These are phyloP conservation scores for Chrysolophus pictus DNA, from an alignment of 2,797 vertebrate genomes.

Conservation along the genomic window DNA sequence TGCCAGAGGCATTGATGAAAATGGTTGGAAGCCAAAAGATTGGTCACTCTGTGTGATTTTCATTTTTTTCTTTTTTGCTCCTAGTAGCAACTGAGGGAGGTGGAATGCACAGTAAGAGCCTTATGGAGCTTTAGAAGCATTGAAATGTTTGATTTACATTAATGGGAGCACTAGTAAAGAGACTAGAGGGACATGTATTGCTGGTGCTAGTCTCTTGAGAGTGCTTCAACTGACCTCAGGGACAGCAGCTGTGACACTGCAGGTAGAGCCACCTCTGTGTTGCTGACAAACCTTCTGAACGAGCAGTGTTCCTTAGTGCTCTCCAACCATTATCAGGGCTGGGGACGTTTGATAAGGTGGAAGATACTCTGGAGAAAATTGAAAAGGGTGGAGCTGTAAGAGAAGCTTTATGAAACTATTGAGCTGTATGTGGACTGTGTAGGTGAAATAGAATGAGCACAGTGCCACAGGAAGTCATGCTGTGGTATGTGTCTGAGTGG, in stretches of 20 bases:
- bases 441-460: neutral
- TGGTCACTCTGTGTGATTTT: neutral
- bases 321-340: neutral
- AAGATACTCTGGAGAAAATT: neutral
- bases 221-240: neutral
- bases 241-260: neutral
- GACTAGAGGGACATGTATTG: neutral
- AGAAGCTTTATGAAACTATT: neutral
- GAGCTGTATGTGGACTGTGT: neutral
- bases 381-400: neutral
- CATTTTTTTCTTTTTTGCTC: neutral
- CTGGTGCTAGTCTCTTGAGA: neutral
- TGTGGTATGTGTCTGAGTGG: neutral
- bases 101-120: fast-evolving
- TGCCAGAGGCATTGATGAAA: neutral
- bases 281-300: neutral
- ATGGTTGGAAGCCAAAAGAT: neutral
- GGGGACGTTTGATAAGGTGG: neutral
- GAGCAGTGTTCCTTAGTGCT: neutral
- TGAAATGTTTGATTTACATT: neutral
- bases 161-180: neutral
- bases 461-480: neutral
- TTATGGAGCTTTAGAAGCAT: neutral
- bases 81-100: neutral
- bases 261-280: neutral